Conservation (phyloP, 2,113 vertebrate genomes). For the Delphinus delphis region DNA sequence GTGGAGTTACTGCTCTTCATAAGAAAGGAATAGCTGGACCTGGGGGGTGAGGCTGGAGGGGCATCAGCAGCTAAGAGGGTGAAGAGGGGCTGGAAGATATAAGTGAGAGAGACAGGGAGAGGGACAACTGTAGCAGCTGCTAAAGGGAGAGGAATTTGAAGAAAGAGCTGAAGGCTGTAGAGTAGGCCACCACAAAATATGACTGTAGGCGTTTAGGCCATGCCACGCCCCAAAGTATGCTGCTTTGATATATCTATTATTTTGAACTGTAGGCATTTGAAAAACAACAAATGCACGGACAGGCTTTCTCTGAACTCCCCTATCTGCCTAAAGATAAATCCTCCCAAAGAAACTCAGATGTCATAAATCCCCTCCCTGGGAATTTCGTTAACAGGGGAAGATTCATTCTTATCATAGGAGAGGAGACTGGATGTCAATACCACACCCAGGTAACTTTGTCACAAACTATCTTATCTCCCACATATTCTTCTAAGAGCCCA, state of each 20-base stretch:
- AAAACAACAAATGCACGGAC: not conserved
- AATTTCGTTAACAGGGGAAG: not conserved
- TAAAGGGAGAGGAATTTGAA: not conserved
- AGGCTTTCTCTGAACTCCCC: not conserved
- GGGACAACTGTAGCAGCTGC: not conserved
- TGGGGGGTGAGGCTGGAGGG: not conserved
- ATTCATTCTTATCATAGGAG: not conserved
- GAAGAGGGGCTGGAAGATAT: not conserved
- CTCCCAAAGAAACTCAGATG: not conserved
- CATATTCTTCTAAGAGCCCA: not conserved
- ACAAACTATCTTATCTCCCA: no score
- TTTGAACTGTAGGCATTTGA: not conserved
- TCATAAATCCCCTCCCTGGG: not conserved
- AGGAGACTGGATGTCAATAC: not conserved
- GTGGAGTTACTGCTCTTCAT: not conserved
- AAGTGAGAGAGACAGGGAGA: not conserved
- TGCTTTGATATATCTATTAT: not conserved
- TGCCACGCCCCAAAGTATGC: not conserved
- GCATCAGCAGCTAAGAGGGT: not conserved
- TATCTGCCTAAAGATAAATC: not conserved
- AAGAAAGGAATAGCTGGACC: not conserved
- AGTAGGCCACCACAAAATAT: not conserved
- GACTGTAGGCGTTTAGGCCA: not conserved
- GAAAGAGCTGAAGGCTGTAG: not conserved
- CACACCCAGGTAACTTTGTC: not conserved